A percentile compares a stretch with the other conserved stretches of the same genome.
These are phyloP conservation scores for Rhagophthalmus giganteus DNA, from an alignment of 2,888 invertebrate genomes.

Conservation along the genomic window DNA sequence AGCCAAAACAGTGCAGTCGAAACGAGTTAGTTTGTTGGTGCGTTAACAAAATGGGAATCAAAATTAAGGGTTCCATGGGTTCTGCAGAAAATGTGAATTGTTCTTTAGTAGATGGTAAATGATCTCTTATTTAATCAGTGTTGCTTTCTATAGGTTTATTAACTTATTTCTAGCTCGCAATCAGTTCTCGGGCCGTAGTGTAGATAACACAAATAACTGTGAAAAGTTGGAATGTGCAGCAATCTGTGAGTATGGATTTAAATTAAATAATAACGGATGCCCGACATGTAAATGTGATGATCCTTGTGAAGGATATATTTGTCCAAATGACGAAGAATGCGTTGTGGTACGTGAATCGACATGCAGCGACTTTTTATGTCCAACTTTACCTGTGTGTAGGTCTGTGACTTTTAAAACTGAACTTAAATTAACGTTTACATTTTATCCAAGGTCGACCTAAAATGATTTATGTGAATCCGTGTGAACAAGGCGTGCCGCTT, in stretches of 20 bases:
- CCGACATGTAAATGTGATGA: slow-evolving; percentile 84
- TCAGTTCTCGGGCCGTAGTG: slow-evolving; percentile 44
- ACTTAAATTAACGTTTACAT: not conserved
- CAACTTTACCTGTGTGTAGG: slow-evolving; percentile 78
- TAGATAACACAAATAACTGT: slow-evolving; percentile 57
- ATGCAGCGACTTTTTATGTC: slow-evolving; percentile 65
- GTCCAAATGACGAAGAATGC: slow-evolving; percentile 73
- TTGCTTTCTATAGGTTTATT: not conserved
- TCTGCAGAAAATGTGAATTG: slow-evolving; percentile 72
- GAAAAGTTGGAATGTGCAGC: slow-evolving; percentile 76
- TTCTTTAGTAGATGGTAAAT: slow-evolving; percentile 51
- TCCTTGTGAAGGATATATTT: slow-evolving; percentile 78
- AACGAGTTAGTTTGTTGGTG: slow-evolving; percentile 89
- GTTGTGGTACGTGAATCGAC: slow-evolving; percentile 69
- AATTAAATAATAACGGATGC: slow-evolving; percentile 70
- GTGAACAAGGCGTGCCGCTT: slow-evolving; percentile 70
- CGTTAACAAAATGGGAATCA: slow-evolving; percentile 77
- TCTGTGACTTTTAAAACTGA: slow-evolving; percentile 31
- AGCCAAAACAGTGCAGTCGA: slow-evolving; percentile 77
- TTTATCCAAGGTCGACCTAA: slow-evolving; percentile 62
- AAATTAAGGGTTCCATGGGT: slow-evolving; percentile 79
- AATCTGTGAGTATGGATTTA: slow-evolving; percentile 84
- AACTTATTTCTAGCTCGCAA: slow-evolving; percentile 42
- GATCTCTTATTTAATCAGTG: not conserved
- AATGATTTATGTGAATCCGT: slow-evolving; percentile 76